Evolutionary conservation across 2,888 invertebrate species (phyloP).

Genomic region (Phymatocera aterrima): DNA sequence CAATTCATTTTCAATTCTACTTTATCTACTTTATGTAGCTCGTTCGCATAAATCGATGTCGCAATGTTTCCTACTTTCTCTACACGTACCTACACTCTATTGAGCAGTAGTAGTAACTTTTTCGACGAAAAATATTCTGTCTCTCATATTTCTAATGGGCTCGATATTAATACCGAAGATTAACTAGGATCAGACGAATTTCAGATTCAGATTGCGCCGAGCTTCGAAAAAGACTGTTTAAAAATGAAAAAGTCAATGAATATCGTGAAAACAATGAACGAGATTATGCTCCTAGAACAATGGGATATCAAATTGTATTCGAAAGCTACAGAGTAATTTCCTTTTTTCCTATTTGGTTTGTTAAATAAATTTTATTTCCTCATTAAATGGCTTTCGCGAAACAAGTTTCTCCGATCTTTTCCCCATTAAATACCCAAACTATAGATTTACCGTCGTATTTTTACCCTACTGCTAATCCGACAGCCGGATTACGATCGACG

Average conservation of each 20-base stretch:
- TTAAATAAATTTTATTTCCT: conserved; percentile 24
- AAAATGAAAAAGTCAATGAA: conserved; percentile 12
- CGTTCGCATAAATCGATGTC: neutral
- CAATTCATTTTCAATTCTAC: neutral
- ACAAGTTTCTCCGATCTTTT: neutral
- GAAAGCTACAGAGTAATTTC: neutral
- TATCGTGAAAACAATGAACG: conserved; percentile 24
- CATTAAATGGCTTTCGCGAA: conserved; percentile 16
- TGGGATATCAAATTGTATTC: conserved; percentile 31
- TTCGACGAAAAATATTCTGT: no score
- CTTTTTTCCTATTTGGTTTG: neutral
- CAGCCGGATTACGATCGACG: neutral
- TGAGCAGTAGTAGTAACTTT: no score
- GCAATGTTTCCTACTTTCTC: neutral
- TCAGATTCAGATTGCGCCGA: neutral
- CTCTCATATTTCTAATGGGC: neutral
- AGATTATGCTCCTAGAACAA: conserved; percentile 25
- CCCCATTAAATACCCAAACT: neutral
- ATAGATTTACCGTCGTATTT: neutral
- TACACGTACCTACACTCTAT: no score
- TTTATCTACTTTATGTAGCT: no score
- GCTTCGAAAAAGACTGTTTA: neutral
- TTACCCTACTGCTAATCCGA: neutral
- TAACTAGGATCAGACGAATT: conserved; percentile 10
- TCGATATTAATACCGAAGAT: neutral